Percentiles rank a stretch among this genome's conserved stretches.
Conservation (phyloP, 2,888 invertebrate species). For the Hydrotaea cyrtoneurina region DNA sequence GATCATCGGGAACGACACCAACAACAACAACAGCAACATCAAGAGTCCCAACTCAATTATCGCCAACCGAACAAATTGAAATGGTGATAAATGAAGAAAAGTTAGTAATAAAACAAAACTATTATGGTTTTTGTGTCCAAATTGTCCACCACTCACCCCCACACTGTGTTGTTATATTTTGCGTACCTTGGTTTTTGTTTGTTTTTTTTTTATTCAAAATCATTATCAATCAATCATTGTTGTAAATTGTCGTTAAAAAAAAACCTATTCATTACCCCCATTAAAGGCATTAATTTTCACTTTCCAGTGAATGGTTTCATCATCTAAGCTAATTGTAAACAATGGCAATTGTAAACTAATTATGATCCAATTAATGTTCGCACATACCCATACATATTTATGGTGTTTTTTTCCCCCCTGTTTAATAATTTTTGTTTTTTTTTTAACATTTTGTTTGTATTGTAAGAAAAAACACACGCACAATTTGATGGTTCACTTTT, state of each 20-base stretch:
- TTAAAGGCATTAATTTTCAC: too few relatives aligned
- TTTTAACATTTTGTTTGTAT: neutral
- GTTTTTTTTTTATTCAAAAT: slow-evolving; percentile 1
- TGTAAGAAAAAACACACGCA: neutral
- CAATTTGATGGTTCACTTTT: neutral
- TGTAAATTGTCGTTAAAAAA: neutral
- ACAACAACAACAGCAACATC: slow-evolving; percentile 41
- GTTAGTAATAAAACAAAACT: slow-evolving; percentile 69
- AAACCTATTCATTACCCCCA: neutral
- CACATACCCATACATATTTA: slow-evolving; percentile 9
- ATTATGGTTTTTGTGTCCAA: neutral
- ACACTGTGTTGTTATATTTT: neutral
- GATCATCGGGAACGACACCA: slow-evolving; percentile 53
- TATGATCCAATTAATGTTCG: neutral
- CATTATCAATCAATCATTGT: slow-evolving; percentile 21
- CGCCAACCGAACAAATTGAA: slow-evolving; percentile 65
- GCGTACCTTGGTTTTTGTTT: slow-evolving; percentile 18
- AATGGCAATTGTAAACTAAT: slow-evolving; percentile 34
- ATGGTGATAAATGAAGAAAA: slow-evolving; percentile 74
- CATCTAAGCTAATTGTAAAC: slow-evolving; percentile 8
- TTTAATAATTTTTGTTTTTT: slow-evolving; percentile 1
- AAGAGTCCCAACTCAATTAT: slow-evolving; percentile 49
- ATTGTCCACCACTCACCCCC: slow-evolving; percentile 16
- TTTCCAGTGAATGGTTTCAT: slow-evolving; percentile 10
- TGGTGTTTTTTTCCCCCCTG: neutral